Conservation (phyloP, 2,113 vertebrate genomes). For the Plecotus auritus region DNA sequence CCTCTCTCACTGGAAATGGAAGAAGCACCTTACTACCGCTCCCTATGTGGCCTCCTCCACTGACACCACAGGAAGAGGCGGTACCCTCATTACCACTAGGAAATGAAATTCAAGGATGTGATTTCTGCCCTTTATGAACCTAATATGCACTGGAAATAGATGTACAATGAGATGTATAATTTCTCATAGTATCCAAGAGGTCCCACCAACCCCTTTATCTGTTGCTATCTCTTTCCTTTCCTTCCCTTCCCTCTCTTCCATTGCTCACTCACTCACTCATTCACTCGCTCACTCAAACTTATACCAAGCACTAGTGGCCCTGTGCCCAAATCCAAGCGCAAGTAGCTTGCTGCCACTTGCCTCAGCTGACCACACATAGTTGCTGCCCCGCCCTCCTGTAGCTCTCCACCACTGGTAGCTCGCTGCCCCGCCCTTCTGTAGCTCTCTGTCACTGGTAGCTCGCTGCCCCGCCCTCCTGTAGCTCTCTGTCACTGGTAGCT, state of each 20-base stretch:
- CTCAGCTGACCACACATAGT: no score
- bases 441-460: no score
- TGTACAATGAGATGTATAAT: not conserved
- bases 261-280: constrained; percentile 10
- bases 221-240: not conserved
- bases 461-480: no score
- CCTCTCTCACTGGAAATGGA: not conserved
- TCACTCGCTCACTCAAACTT: constrained; percentile 29
- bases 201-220: constrained; percentile 11
- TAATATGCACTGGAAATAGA: constrained; percentile 14
- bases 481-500: no score
- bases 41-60: not conserved
- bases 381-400: no score
- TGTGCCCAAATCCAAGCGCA: no score
- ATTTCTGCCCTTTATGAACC: constrained; percentile 30
- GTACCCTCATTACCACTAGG: not conserved
- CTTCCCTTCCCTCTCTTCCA: not conserved
- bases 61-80: not conserved
- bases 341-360: no score
- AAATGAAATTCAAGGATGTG: constrained; percentile 9
- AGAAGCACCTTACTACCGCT: not conserved
- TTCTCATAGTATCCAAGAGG: constrained; percentile 3
- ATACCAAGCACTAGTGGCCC: not conserved
- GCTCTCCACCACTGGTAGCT: no score
- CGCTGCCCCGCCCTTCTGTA: no score